A percentile compares a stretch with the other conserved stretches of the same genome.
Evolutionary conservation across 1,140 invertebrate genomes (phyloP).

Genomic region (Diuraphis noxia): DNA sequence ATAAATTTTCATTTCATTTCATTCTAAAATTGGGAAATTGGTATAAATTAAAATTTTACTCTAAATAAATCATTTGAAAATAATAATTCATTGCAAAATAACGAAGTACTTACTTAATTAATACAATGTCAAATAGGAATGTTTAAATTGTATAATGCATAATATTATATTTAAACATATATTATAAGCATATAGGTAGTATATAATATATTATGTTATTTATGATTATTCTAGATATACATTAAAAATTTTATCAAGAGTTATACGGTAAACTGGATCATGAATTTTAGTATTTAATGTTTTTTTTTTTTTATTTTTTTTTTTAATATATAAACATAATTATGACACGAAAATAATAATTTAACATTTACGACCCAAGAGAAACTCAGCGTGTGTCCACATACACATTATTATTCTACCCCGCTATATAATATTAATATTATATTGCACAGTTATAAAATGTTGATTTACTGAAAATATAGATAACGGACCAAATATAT

Average conservation of each 20-base stretch:
- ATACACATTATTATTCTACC: background rate
- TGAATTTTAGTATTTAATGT: too few species aligned
- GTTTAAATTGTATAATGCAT: background rate
- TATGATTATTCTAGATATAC: background rate
- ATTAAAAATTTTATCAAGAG: background rate
- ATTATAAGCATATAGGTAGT: background rate
- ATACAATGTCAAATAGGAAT: background rate
- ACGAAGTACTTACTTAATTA: background rate
- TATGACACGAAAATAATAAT: background rate
- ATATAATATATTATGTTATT: background rate
- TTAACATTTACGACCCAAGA: background rate
- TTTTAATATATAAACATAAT: background rate
- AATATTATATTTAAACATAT: background rate
- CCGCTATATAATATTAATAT: background rate
- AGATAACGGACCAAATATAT: background rate
- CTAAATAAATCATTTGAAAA: background rate
- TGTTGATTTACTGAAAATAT: background rate
- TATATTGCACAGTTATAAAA: background rate
- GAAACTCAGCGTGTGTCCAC: constrained; percentile 14
- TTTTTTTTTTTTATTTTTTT: too few species aligned
- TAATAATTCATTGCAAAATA: background rate
- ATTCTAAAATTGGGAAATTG: background rate
- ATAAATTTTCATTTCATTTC: background rate
- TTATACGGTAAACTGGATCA: background rate
- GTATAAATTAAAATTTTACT: background rate